Evolutionary conservation across 2,888 invertebrate genomes (phyloP).

Genomic region (Leptogaster cylindrica): DNA sequence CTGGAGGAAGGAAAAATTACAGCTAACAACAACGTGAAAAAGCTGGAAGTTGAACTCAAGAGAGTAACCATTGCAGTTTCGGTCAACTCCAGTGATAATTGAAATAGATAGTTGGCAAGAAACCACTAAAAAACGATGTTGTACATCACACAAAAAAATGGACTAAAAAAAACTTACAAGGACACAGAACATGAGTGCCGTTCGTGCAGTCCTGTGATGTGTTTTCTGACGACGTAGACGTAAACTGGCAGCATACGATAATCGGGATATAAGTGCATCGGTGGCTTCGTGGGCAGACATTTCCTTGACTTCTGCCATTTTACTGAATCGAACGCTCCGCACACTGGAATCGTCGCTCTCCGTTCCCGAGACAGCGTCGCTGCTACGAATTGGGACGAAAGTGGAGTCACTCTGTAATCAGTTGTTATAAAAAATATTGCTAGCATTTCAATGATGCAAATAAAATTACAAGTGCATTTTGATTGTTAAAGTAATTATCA

Average conservation of each 20-base stretch:
- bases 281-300: slow-evolving; percentile 91
- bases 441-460: slow-evolving; percentile 22
- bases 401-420: slow-evolving; percentile 82
- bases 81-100: slow-evolving; percentile 83
- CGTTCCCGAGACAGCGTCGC: slow-evolving; percentile 68
- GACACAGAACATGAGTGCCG: slow-evolving; percentile 84
- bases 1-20: slow-evolving; percentile 83
- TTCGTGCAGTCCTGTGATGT: slow-evolving; percentile 75
- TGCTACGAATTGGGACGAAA: slow-evolving; percentile 83
- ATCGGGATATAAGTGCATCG: slow-evolving; percentile 87
- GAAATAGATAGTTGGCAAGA: slow-evolving; percentile 90
- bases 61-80: slow-evolving; percentile 88
- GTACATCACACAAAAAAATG: neutral
- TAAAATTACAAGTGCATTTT: slow-evolving; percentile 55
- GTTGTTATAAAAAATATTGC: slow-evolving; percentile 24
- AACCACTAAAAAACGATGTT: slow-evolving; percentile 82
- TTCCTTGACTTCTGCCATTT: slow-evolving; percentile 84
- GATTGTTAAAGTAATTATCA: slow-evolving; percentile 78
- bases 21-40: slow-evolving; percentile 87
- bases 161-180: slow-evolving; percentile 69
- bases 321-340: slow-evolving; percentile 88
- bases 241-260: slow-evolving; percentile 93
- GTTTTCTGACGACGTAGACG: slow-evolving; percentile 72
- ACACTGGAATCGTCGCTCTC: slow-evolving; percentile 86
- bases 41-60: slow-evolving; percentile 85